These are phyloP conservation scores for Heliconius cydno DNA, from an alignment of 2,888 invertebrate species.

Conservation along the genomic window DNA sequence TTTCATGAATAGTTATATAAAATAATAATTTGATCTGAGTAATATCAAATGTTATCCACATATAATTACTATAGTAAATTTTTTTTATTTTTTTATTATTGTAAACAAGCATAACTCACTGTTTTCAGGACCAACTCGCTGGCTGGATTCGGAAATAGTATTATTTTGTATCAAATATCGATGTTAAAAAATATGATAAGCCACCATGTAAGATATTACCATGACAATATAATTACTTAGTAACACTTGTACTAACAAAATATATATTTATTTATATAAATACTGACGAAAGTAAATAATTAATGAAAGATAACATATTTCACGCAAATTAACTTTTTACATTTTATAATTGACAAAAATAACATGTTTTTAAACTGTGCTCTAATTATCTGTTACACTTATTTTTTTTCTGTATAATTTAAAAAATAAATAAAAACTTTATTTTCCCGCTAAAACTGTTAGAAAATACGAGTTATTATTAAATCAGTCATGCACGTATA, in stretches of 20 bases:
- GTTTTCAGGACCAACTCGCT: slow-evolving; percentile 7
- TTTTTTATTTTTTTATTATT: no score
- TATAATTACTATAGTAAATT: not conserved
- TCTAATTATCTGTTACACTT: not conserved
- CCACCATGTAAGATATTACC: not conserved
- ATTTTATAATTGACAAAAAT: not conserved
- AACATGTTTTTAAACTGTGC: not conserved
- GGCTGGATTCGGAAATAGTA: slow-evolving; percentile 17
- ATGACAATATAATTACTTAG: slow-evolving; percentile 14
- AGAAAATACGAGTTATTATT: not conserved
- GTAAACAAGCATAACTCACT: slow-evolving; percentile 8
- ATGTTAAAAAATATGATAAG: slow-evolving; percentile 8
- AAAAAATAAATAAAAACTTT: not conserved
- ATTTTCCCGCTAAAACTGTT: slow-evolving; percentile 1
- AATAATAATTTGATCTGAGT: no score
- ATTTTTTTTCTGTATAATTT: not conserved
- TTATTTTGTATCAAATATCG: not conserved
- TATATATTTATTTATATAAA: not conserved
- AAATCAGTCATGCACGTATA: not conserved
- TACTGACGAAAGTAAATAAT: not conserved
- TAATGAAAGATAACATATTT: not conserved
- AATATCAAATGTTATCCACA: no score
- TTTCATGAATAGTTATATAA: no score
- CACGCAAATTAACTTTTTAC: not conserved
- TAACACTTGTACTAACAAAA: slow-evolving; percentile 25